phyloP scores from a whole-genome alignment of 2,888 invertebrate species.

The Plebejus argus region DNA sequence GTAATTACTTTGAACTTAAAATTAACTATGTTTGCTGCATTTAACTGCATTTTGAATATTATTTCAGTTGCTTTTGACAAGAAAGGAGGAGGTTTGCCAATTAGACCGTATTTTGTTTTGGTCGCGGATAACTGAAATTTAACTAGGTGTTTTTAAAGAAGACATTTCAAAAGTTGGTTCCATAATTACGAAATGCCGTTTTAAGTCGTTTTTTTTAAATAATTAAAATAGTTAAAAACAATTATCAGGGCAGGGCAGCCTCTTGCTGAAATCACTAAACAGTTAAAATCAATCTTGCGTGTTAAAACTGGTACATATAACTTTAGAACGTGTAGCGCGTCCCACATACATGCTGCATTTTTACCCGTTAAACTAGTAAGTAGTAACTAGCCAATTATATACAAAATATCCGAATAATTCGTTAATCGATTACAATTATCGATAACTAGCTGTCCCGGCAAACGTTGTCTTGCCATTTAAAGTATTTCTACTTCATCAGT shows the following conservation, averaged over 20 bases:
- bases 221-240: background rate
- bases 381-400: slow-evolving; percentile 20
- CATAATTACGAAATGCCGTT: background rate
- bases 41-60: background rate
- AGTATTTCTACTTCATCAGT: too few species aligned
- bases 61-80: background rate
- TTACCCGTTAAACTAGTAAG: slow-evolving; percentile 15
- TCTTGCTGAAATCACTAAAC: background rate
- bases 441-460: too few species aligned
- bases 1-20: background rate
- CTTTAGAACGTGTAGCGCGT: background rate
- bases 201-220: background rate
- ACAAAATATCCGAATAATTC: slow-evolving; percentile 15
- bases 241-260: background rate
- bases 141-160: too few species aligned
- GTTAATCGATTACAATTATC: slow-evolving; percentile 4
- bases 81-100: background rate
- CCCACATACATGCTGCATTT: slow-evolving; percentile 2
- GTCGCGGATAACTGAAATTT: background rate
- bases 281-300: slow-evolving; percentile 2
- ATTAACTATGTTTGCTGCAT: background rate
- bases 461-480: too few species aligned
- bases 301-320: background rate
- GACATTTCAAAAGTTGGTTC: background rate
- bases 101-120: background rate